Evolutionary conservation across 2,113 vertebrate genomes (phyloP).

Genomic region (Megaptera novaeangliae): DNA sequence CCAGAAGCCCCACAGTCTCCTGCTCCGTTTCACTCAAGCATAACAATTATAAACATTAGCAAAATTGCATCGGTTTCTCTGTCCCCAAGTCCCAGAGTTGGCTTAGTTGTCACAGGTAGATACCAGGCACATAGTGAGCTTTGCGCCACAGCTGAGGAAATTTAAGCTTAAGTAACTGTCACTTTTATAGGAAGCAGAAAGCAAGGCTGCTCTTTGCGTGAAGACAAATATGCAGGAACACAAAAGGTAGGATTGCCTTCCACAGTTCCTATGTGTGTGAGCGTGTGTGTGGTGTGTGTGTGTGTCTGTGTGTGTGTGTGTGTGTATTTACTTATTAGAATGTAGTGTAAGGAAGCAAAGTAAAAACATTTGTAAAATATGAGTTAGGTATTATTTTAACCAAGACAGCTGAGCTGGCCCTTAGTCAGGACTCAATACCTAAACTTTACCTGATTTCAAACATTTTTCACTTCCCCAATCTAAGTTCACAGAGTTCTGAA

Average conservation of each 20-base stretch:
- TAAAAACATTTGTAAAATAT: not conserved
- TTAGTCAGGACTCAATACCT: not conserved
- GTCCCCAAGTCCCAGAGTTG: not conserved
- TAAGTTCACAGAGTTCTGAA: constrained; percentile 17
- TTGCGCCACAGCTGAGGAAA: not conserved
- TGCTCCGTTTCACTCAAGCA: not conserved
- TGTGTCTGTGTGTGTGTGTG: not conserved
- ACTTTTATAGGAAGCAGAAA: not conserved
- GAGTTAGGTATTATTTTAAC: not conserved
- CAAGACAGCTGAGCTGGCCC: not conserved
- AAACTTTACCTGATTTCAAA: not conserved
- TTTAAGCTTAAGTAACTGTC: not conserved
- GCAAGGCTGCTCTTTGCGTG: not conserved
- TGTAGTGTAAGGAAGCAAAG: not conserved
- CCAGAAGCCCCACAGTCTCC: too few species aligned
- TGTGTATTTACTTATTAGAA: not conserved
- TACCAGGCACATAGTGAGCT: not conserved
- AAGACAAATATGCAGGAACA: not conserved
- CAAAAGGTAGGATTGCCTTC: not conserved
- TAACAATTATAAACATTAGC: not conserved
- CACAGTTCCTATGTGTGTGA: not conserved
- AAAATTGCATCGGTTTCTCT: not conserved
- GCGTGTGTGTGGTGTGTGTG: not conserved
- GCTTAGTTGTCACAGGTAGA: not conserved
- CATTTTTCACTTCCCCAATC: not conserved